Conservation (phyloP, 2,888 invertebrate genomes). For the Sylvicola cinctus region DNA sequence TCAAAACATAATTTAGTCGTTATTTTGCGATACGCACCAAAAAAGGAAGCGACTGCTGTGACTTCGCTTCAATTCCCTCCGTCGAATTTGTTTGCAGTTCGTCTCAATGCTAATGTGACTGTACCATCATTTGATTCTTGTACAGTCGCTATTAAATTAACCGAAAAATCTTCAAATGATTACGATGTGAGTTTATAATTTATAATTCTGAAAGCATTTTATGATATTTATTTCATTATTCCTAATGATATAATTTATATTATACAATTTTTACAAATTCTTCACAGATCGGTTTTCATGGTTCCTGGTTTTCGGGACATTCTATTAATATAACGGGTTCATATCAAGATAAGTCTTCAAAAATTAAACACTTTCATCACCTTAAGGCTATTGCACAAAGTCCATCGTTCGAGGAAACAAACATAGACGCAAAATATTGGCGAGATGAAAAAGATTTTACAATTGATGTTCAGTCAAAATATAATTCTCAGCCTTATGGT, state of each 20-base stretch:
- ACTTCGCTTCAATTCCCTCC: slow-evolving; percentile 42
- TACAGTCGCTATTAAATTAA: slow-evolving; percentile 38
- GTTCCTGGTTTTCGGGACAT: slow-evolving; percentile 60
- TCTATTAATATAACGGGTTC: slow-evolving; percentile 41
- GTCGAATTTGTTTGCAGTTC: slow-evolving; percentile 41
- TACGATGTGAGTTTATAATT: slow-evolving; percentile 45
- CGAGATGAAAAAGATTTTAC: slow-evolving; percentile 46
- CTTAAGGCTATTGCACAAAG: slow-evolving; percentile 51
- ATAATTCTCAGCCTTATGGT: slow-evolving; percentile 41
- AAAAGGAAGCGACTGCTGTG: slow-evolving; percentile 34
- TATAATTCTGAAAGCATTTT: background rate
- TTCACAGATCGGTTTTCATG: slow-evolving; percentile 42
- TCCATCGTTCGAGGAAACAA: slow-evolving; percentile 48
- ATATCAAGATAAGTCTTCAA: slow-evolving; percentile 53
- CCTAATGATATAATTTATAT: no score
- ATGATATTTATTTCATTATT: no score
- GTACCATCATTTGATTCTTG: slow-evolving; percentile 55
- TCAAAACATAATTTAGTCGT: slow-evolving; percentile 31
- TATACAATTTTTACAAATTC: slow-evolving; percentile 3
- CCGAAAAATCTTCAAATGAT: slow-evolving; percentile 42
- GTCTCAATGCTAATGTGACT: slow-evolving; percentile 49
- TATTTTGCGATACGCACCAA: slow-evolving; percentile 33
- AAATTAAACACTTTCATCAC: slow-evolving; percentile 38
- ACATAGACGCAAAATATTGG: slow-evolving; percentile 41
- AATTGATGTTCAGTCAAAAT: slow-evolving; percentile 36